Percentiles rank a stretch among this genome's conserved stretches.
phyloP scores from a whole-genome alignment of 1,140 invertebrate species.

The Cotesia glomerata region DNA sequence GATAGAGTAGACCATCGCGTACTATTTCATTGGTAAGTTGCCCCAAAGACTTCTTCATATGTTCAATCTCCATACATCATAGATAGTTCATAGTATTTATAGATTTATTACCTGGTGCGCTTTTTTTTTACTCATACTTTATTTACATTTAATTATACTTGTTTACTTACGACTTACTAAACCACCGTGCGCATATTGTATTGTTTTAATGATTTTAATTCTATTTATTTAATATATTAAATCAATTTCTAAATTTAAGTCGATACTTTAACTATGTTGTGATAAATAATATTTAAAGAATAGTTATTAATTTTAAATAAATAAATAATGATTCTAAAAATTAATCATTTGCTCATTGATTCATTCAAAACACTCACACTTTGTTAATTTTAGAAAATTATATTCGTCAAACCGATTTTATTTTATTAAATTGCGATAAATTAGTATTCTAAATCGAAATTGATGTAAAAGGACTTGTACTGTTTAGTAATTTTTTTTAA shows the following conservation, averaged over 20 bases:
- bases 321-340: constrained; percentile 9
- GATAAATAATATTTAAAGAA: constrained; percentile 29
- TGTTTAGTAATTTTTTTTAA: constrained; percentile 14
- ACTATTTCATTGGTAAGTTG: constrained; percentile 59
- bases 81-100: constrained; percentile 54
- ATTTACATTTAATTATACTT: constrained; percentile 32
- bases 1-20: constrained; percentile 56
- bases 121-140: constrained; percentile 44
- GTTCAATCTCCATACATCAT: constrained; percentile 54
- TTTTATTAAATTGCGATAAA: constrained; percentile 30
- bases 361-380: constrained; percentile 29
- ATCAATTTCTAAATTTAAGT: no score
- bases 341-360: constrained; percentile 31
- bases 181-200: constrained; percentile 62
- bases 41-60: constrained; percentile 56
- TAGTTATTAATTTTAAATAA: not conserved
- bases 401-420: not conserved
- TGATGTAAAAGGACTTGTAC: constrained; percentile 45
- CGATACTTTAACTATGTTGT: constrained; percentile 21
- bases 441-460: constrained; percentile 60
- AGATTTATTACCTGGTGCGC: constrained; percentile 72
- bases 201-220: constrained; percentile 28
- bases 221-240: not conserved
- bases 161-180: constrained; percentile 65
- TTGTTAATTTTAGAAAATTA: constrained; percentile 14